Evolutionary conservation across 2,797 vertebrate genomes (phyloP), one percentile per base, ranked within the genome.

Genomic region (Manis javanica): DNA sequence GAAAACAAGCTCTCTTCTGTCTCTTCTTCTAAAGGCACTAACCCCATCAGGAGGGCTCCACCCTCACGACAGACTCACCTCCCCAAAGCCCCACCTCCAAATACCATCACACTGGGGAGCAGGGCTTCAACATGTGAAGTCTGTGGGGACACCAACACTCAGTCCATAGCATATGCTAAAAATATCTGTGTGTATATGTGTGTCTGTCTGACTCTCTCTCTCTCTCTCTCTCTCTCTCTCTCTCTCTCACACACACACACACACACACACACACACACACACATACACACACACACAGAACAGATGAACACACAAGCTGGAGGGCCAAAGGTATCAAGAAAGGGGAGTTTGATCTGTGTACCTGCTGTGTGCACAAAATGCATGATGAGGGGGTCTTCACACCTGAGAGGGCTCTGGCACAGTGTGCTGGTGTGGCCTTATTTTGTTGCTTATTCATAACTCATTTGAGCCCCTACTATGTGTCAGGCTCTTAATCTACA

Each of bases 401-500:
- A 90, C 31, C 39, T 0, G 23, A 63, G 46, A 34, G 1, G 74
- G 26, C 39, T 59, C 39, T 53, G 61, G 34, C 57, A 84, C 7
- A 8, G 53, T 21, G 31, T 90, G 71, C 39, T 29, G 77, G 34
- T 59, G 26, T 64, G 59, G 16, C n/a, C 34, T 72, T 66, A 46
- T 49, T 78, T 31, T 68, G 37, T 37, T 94, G 3, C 72, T 57
- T 79, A 63, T 79, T 29, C 91, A n/a, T 90, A 71, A 83, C 14
- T 95, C 49, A 75, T 66, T 5, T 85, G 86, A 91, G 64, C 31
- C 37, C 68, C 64, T 92, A n/a, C 37, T 72, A 66, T 89, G 49
- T 84, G 31, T 53, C 39, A 77, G 29, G 82, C 34, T 31, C 69
- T 37, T 87, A 63, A 24, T 79, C 87, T 1, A 34, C 49, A 92